Percentiles rank a stretch among this genome's conserved stretches.
phyloP scores from a whole-genome alignment of 1,140 invertebrate species.

The Drosophila sechellia region DNA sequence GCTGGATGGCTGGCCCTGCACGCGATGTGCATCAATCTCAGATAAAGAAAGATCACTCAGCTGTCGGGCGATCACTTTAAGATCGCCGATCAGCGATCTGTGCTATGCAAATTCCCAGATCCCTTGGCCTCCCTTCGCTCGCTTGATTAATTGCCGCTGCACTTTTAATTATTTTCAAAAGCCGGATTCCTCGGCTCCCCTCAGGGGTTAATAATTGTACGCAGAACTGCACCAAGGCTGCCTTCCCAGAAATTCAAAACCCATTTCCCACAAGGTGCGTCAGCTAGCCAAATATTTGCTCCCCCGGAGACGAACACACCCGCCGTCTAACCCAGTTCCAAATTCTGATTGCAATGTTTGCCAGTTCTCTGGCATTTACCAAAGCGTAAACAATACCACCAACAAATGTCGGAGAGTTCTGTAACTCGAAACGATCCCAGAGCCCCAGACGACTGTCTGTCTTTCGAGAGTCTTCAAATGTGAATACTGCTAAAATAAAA shows the following conservation, averaged over 20 bases:
- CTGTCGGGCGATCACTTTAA: slow-evolving; percentile 58
- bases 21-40: slow-evolving; percentile 78
- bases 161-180: slow-evolving; percentile 53
- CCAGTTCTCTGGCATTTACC: slow-evolving; percentile 30
- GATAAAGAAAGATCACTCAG: slow-evolving; percentile 77
- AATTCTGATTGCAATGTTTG: slow-evolving; percentile 71
- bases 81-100: slow-evolving; percentile 31
- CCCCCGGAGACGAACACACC: slow-evolving; percentile 13
- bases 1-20: slow-evolving; percentile 33
- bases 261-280: slow-evolving; percentile 66
- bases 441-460: slow-evolving; percentile 32
- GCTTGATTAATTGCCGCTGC: slow-evolving; percentile 52
- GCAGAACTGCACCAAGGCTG: neutral
- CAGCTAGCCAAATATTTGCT: slow-evolving; percentile 73
- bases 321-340: slow-evolving; percentile 70
- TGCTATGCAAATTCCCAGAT: slow-evolving; percentile 47
- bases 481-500: slow-evolving; percentile 76
- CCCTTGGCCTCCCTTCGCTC: slow-evolving; percentile 1
- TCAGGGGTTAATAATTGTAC: slow-evolving; percentile 17
- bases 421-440: slow-evolving; percentile 38
- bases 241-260: slow-evolving; percentile 58
- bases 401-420: slow-evolving; percentile 26
- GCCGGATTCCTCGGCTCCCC: slow-evolving; percentile 19
- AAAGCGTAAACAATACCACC: slow-evolving; percentile 52
- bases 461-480: slow-evolving; percentile 70